phyloP scores from a whole-genome alignment of 1,140 invertebrate genomes.

The Cydia splendana region DNA sequence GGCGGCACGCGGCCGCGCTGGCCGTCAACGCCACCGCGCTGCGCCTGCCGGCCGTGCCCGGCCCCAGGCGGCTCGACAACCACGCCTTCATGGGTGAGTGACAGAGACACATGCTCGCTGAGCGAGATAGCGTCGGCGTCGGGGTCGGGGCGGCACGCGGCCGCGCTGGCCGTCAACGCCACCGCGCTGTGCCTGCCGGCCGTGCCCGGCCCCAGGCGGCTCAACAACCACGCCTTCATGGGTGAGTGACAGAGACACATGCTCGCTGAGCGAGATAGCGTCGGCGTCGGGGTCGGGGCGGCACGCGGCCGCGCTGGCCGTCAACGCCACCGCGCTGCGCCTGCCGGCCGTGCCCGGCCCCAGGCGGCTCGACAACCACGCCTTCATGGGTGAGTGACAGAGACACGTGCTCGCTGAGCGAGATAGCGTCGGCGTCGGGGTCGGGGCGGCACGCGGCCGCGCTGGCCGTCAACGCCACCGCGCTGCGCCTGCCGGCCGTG shows the following conservation, averaged over 20 bases:
- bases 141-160: slow-evolving; percentile 42
- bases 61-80: slow-evolving; percentile 42
- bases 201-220: slow-evolving; percentile 48
- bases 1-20: slow-evolving; percentile 44
- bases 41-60: slow-evolving; percentile 54
- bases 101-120: slow-evolving; percentile 47
- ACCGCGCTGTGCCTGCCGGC: slow-evolving; percentile 59
- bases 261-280: slow-evolving; percentile 25
- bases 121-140: slow-evolving; percentile 35
- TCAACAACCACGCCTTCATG: slow-evolving; percentile 40
- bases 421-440: slow-evolving; percentile 37
- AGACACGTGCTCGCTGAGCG: slow-evolving; percentile 41
- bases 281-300: slow-evolving; percentile 41
- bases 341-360: slow-evolving; percentile 54
- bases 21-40: slow-evolving; percentile 64
- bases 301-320: slow-evolving; percentile 47
- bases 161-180: slow-evolving; percentile 58
- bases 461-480: slow-evolving; percentile 61
- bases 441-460: slow-evolving; percentile 43
- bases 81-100: slow-evolving; percentile 38
- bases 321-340: slow-evolving; percentile 61
- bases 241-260: slow-evolving; percentile 49
- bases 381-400: slow-evolving; percentile 44
- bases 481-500: slow-evolving; percentile 56
- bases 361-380: slow-evolving; percentile 40